These are phyloP conservation scores for Tetranychus urticae DNA, from an alignment of 1,140 invertebrate genomes.

Conservation along the genomic window DNA sequence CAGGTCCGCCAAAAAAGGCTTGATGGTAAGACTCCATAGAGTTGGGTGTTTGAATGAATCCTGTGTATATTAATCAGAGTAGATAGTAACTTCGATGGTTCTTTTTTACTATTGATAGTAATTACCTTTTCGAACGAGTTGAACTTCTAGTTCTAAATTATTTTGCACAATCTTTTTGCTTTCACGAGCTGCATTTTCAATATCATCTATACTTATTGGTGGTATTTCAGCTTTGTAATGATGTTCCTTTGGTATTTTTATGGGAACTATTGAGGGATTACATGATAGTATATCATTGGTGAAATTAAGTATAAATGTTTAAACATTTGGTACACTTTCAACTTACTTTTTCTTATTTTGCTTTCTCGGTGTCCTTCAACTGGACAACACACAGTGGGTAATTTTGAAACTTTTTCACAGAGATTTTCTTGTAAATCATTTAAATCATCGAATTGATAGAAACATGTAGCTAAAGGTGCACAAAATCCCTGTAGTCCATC, in stretches of 20 bases:
- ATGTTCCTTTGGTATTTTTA: conserved; percentile 1
- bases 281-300: neutral
- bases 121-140: conserved; percentile 3
- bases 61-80: neutral
- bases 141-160: conserved; percentile 1
- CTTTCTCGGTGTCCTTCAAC: neutral
- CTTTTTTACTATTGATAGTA: neutral
- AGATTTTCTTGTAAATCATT: conserved; percentile 2
- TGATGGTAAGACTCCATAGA: conserved; percentile 9
- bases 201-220: conserved; percentile 3
- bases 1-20: conserved; percentile 7
- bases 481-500: conserved; percentile 7
- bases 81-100: neutral
- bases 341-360: neutral
- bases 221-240: neutral
- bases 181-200: conserved; percentile 3
- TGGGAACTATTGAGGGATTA: neutral
- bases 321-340: too few relatives aligned
- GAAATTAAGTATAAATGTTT: neutral
- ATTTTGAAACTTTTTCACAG: neutral
- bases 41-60: conserved; percentile 2
- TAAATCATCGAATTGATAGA: conserved; percentile 2
- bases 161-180: neutral
- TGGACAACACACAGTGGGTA: conserved; percentile 7
- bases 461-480: conserved; percentile 2